Conservation (phyloP, 2,888 invertebrate genomes). For the Tetheella fluctuosa region DNA sequence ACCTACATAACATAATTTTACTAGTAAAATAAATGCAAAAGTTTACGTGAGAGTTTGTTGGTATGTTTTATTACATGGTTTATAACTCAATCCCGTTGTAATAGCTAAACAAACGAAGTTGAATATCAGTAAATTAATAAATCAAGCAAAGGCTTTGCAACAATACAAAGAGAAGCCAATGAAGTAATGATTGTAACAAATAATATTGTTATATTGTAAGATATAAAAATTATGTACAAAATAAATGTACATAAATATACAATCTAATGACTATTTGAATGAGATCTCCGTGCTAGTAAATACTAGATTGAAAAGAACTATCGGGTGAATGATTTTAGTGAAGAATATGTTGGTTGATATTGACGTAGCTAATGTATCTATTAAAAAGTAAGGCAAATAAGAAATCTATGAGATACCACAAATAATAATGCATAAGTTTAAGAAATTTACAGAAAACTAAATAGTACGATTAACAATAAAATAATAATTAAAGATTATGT, state of each 20-base stretch:
- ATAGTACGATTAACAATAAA: background rate
- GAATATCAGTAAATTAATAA: too few relatives aligned
- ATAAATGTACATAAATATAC: background rate
- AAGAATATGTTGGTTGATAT: too few relatives aligned
- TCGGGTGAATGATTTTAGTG: conserved; percentile 2
- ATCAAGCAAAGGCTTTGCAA: too few relatives aligned
- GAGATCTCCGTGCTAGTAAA: background rate
- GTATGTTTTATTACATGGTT: too few relatives aligned
- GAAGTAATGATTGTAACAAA: background rate
- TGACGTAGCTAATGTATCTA: too few relatives aligned
- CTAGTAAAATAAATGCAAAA: too few relatives aligned
- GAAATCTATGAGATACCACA: background rate
- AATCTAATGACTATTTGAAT: conserved; percentile 4
- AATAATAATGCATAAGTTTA: background rate
- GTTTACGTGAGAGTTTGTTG: too few relatives aligned
- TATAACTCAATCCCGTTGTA: too few relatives aligned
- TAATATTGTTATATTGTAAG: background rate
- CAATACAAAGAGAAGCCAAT: background rate
- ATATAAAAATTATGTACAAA: background rate
- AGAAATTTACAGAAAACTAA: background rate
- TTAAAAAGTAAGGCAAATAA: background rate
- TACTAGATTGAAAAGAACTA: background rate
- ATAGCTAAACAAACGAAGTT: too few relatives aligned
- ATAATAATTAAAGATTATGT: background rate
- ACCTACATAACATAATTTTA: too few relatives aligned